A percentile compares a stretch with the other conserved stretches of the same genome.
These are phyloP conservation scores for Scaptomyza graminum DNA, from an alignment of 1,140 invertebrate species.

Conservation along the genomic window DNA sequence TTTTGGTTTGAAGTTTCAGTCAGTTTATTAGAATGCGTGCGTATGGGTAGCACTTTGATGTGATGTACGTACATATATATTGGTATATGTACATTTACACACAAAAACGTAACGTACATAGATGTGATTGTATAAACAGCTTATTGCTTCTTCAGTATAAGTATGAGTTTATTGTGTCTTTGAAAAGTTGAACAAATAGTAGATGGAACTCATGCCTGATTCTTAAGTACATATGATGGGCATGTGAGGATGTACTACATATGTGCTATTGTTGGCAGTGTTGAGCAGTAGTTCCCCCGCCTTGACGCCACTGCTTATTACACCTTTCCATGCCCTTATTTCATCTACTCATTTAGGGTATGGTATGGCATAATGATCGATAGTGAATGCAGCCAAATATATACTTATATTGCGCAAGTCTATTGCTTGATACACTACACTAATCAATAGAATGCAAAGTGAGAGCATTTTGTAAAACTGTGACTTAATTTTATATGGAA, in stretches of 20 bases:
- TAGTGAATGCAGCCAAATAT: slow-evolving; percentile 54
- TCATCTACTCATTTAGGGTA: background rate
- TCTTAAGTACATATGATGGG: background rate
- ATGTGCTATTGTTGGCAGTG: slow-evolving; percentile 38
- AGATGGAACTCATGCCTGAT: slow-evolving; percentile 2
- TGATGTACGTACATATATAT: slow-evolving; percentile 13
- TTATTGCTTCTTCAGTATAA: slow-evolving; percentile 60
- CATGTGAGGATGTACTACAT: slow-evolving; percentile 1
- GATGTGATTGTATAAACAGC: slow-evolving; percentile 72
- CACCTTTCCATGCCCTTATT: background rate
- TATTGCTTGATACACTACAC: slow-evolving; percentile 61
- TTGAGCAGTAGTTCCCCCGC: slow-evolving; percentile 21
- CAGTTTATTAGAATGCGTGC: slow-evolving; percentile 50
- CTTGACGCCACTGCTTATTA: slow-evolving; percentile 6
- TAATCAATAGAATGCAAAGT: slow-evolving; percentile 49
- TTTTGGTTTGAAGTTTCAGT: slow-evolving; percentile 49
- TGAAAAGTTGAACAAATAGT: slow-evolving; percentile 29
- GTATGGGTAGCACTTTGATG: slow-evolving; percentile 23
- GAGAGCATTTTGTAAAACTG: slow-evolving; percentile 52
- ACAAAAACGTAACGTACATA: slow-evolving; percentile 23
- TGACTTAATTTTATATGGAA: slow-evolving; percentile 39
- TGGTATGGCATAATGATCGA: slow-evolving; percentile 9
- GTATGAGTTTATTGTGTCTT: slow-evolving; percentile 21
- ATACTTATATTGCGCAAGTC: slow-evolving; percentile 64
- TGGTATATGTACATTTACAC: slow-evolving; percentile 5